Conservation (phyloP, 2,113 vertebrate genomes). For the Rhizomys pruinosus region DNA sequence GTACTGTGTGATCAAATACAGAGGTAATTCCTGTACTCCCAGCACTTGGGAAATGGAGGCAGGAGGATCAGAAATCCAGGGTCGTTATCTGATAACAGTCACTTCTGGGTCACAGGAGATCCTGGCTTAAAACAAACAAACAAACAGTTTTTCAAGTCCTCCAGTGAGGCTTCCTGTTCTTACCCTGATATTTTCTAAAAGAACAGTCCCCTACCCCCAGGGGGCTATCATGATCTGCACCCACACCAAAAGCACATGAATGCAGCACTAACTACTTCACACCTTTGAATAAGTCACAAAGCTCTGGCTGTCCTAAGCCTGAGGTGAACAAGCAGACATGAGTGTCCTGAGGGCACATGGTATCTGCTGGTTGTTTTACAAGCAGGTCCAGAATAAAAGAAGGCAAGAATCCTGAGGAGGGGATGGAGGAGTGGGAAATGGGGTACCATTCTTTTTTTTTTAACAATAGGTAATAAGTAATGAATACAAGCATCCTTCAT, state of each 20-base stretch:
- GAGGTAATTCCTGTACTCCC: background rate
- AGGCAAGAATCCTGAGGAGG: slow-evolving; percentile 13
- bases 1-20: background rate
- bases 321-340: slow-evolving; percentile 49
- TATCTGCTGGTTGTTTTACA: slow-evolving; percentile 22
- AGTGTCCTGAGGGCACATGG: slow-evolving; percentile 18
- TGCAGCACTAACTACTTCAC: slow-evolving; percentile 70
- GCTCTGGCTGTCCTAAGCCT: slow-evolving; percentile 60
- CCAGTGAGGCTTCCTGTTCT: slow-evolving; percentile 23
- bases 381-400: background rate
- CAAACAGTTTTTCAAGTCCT: background rate
- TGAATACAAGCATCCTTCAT: too few species aligned
- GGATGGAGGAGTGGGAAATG: background rate
- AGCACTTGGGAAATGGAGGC: background rate
- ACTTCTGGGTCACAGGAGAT: background rate
- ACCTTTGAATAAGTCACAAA: slow-evolving; percentile 71
- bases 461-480: too few species aligned
- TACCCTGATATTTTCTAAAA: slow-evolving; percentile 58
- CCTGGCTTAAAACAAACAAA: background rate
- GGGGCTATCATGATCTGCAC: slow-evolving; percentile 46
- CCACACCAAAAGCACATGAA: slow-evolving; percentile 58
- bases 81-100: too few species aligned
- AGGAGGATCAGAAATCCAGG: background rate
- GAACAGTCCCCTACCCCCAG: slow-evolving; percentile 41
- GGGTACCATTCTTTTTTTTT: background rate